Conservation (phyloP, 2,797 vertebrate genomes). For the Dipus sagitta region DNA sequence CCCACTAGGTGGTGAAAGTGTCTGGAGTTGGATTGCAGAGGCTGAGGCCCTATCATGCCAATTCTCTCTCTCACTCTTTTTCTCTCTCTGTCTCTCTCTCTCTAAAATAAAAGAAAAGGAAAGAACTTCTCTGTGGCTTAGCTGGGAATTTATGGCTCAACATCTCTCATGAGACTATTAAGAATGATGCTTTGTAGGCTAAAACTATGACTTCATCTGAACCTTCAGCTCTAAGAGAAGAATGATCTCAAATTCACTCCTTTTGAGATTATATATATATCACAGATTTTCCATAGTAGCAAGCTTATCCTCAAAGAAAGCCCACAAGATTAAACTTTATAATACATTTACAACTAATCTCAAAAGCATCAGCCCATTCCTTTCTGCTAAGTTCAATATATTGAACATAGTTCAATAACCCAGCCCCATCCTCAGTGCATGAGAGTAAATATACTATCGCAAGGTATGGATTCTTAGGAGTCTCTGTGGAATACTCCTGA, state of each 20-base stretch:
- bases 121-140: background rate
- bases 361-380: background rate
- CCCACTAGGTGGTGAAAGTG: too few relatives aligned
- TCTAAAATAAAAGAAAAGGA: background rate
- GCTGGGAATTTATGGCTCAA: background rate
- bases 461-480: background rate
- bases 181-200: background rate
- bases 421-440: background rate
- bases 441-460: too few relatives aligned
- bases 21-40: too few relatives aligned
- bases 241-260: background rate
- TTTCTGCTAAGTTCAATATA: background rate
- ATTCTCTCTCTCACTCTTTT: too few relatives aligned
- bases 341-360: background rate
- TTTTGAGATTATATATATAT: background rate
- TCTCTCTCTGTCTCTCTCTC: too few relatives aligned
- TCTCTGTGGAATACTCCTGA: too few relatives aligned
- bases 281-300: background rate
- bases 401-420: conserved; percentile 3
- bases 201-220: background rate
- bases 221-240: background rate
- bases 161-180: background rate
- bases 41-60: too few relatives aligned
- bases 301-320: background rate
- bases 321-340: background rate